A percentile compares a stretch with the other conserved stretches of the same genome.
Evolutionary conservation across 2,113 vertebrate genomes (phyloP).

Genomic region (Macquaria ambigua): DNA sequence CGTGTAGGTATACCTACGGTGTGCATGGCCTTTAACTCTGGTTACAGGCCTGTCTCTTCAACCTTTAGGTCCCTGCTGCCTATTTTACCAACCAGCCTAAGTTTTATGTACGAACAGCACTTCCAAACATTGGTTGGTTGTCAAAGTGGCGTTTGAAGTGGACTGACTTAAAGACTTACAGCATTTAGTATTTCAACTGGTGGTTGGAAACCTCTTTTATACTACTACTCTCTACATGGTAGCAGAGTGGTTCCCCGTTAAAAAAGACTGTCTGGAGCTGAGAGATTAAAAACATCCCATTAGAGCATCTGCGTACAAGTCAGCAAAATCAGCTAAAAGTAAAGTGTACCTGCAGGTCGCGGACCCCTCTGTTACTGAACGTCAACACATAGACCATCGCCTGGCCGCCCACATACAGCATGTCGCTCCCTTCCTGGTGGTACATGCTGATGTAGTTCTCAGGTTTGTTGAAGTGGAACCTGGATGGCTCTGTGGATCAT

Average conservation of each 20-base stretch:
- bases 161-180: neutral
- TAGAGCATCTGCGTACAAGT: neutral
- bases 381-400: conserved; percentile 81
- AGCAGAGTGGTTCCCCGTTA: neutral
- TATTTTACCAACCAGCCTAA: neutral
- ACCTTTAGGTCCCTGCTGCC: neutral
- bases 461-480: conserved; percentile 79
- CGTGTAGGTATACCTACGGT: neutral
- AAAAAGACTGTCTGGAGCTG: neutral
- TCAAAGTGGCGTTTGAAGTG: neutral
- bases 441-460: conserved; percentile 85
- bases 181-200: neutral
- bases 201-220: neutral
- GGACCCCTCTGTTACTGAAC: conserved; percentile 80
- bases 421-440: conserved; percentile 82
- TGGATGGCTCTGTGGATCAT: conserved; percentile 76
- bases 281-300: neutral
- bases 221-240: neutral
- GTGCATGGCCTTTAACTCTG: neutral
- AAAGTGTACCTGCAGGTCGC: conserved; percentile 75
- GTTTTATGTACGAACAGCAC: neutral
- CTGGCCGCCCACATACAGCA: conserved; percentile 84
- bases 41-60: no score
- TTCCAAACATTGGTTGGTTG: neutral
- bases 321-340: neutral